A percentile compares a stretch with the other conserved stretches of the same genome.
Conservation (phyloP, 2,113 vertebrate genomes). For the Microcebus ravelobensis region DNA sequence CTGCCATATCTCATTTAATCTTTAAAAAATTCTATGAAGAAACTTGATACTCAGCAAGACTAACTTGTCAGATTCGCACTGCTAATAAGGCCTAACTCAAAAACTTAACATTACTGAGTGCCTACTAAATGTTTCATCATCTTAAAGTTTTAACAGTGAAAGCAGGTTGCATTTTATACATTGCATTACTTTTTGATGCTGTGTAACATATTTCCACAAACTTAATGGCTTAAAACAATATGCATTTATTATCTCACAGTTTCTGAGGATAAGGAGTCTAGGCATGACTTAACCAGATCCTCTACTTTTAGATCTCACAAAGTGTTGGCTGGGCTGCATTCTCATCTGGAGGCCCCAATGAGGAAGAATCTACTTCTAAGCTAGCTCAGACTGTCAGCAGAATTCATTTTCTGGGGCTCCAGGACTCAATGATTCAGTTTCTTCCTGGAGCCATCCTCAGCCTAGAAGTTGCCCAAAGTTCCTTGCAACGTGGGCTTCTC, state of each 20-base stretch:
- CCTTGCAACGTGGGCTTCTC: not conserved
- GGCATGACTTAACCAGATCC: not conserved
- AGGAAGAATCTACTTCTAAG: not conserved
- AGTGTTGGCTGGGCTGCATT: not conserved
- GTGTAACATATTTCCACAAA: conserved; percentile 22
- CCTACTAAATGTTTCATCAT: not conserved
- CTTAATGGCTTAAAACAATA: conserved; percentile 21
- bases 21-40: conserved; percentile 1
- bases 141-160: not conserved
- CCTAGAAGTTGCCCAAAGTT: not conserved
- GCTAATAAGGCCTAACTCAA: not conserved
- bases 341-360: not conserved
- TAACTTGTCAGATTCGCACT: not conserved
- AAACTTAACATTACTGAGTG: not conserved
- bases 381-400: not conserved
- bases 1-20: not conserved
- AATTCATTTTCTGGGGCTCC: not conserved
- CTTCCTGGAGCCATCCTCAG: not conserved
- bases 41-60: not conserved
- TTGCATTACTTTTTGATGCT: not conserved
- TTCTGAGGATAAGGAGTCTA: not conserved
- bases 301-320: not conserved
- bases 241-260: not conserved
- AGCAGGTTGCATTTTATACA: not conserved
- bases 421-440: not conserved